Conservation (phyloP, 2,797 vertebrate species). For the Phoeniculus purpureus region DNA sequence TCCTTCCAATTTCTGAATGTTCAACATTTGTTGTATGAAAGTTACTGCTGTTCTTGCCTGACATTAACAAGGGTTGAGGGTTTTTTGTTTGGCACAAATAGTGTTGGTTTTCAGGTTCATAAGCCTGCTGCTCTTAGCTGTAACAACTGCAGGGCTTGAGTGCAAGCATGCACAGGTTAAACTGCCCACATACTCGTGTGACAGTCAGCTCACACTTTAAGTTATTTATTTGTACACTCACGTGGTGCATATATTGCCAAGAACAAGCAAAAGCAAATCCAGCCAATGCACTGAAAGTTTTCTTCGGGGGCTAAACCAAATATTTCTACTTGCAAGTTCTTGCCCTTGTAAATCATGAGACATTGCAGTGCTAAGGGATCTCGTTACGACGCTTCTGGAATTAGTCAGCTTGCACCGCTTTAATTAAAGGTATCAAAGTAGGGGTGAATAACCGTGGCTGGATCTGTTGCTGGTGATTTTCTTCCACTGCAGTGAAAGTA, state of each 20-base stretch:
- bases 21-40: conserved; percentile 63
- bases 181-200: conserved; percentile 32
- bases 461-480: conserved; percentile 32
- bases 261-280: neutral
- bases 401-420: conserved; percentile 35
- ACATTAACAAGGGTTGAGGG: conserved; percentile 53
- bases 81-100: conserved; percentile 57
- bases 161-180: neutral
- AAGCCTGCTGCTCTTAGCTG: neutral
- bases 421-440: conserved; percentile 48
- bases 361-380: neutral
- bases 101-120: conserved; percentile 41
- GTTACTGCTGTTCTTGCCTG: conserved; percentile 50
- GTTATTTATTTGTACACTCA: conserved; percentile 46
- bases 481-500: neutral
- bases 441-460: neutral
- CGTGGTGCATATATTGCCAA: neutral
- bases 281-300: neutral
- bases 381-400: conserved; percentile 46
- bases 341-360: neutral
- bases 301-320: conserved; percentile 55
- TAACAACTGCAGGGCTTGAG: conserved; percentile 19
- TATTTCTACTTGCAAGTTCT: conserved; percentile 19
- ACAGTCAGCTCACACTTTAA: conserved; percentile 27
- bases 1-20: conserved; percentile 53